Conservation (phyloP, 2,113 vertebrate species). For the Psephotus haematonotus region DNA sequence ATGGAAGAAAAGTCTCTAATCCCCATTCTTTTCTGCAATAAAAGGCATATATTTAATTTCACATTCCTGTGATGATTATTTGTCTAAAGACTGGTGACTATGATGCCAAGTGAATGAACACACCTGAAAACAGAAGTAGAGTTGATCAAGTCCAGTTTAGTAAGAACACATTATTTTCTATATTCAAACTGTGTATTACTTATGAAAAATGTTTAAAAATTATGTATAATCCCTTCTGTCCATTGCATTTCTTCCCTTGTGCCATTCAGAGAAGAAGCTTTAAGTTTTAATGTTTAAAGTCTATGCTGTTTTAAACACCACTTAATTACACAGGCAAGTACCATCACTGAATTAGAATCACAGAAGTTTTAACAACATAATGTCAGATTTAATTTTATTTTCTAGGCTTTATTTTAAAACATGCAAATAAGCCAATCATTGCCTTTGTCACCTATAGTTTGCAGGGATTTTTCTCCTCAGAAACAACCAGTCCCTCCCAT, state of each 20-base stretch:
- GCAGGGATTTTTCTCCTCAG: not conserved
- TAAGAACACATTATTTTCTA: not conserved
- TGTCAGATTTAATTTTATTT: not conserved
- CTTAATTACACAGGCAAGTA: not conserved
- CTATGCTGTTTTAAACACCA: not conserved
- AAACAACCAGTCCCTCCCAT: not conserved
- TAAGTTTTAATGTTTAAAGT: not conserved
- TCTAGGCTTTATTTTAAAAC: not conserved
- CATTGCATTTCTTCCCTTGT: not conserved
- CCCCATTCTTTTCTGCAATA: constrained; percentile 97
- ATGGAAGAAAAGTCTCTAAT: constrained; percentile 94
- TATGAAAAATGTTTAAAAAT: not conserved
- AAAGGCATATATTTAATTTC: constrained; percentile 72
- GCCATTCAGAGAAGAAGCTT: not conserved
- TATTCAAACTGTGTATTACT: not conserved
- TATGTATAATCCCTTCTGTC: not conserved
- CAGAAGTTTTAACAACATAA: not conserved
- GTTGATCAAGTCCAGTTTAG: not conserved
- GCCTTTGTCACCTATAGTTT: not conserved
- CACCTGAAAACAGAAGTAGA: constrained; percentile 21
- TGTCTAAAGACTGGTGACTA: constrained; percentile 43
- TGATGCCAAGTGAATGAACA: constrained; percentile 25
- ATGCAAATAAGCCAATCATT: not conserved
- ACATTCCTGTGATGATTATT: constrained; percentile 56
- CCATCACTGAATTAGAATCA: not conserved